Evolutionary conservation across 2,888 invertebrate genomes (phyloP), one percentile per base, ranked within the genome.

Genomic region (Melanophora roralis): DNA sequence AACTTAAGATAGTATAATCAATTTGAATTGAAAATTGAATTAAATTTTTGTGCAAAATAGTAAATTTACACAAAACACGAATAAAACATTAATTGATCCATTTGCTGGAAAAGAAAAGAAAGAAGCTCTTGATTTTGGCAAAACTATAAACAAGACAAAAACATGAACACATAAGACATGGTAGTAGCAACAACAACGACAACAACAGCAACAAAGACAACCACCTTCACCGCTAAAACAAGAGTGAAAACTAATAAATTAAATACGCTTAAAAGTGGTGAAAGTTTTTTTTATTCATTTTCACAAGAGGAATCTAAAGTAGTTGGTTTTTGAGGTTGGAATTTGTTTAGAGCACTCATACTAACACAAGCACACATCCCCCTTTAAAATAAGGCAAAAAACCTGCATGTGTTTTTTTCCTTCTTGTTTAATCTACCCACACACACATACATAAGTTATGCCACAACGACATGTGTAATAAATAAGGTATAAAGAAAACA

Each of bases 11-110:
- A 64, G 62, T 72, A 68, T 80, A 80, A 80, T 80, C 80, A 80
- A 80, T 80, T 80, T 80, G 76, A 73, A 73, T 80, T 80, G 80
- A 64, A 80, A 80, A 76, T 76, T 80, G 72, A 76, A 80, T 76
- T 76, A 51, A 80, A 73, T 76, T 80, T 62, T 64, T 76, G 53
- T 27, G 12, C 16, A 47, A 62, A 14, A 21, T 23, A 47, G 40
- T n/a, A n/a, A n/a, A 21, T 36, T 32, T 38, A 38, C 9, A 14
- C 16, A 38, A 51, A 57, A 59, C 32, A 51, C 14, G 38, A 40
- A 47, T 64, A 76, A 57, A 57, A 57, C 64, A 47, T 71, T 80
- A 80, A 80, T 80, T 80, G 80, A 73, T 76, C 72, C 68, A 80
- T 80, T 80, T 76, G 68, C 73, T 73, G 64, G 76, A 45, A 57